phyloP scores from a whole-genome alignment of 2,113 vertebrate species.

The Syngnathus typhle region DNA sequence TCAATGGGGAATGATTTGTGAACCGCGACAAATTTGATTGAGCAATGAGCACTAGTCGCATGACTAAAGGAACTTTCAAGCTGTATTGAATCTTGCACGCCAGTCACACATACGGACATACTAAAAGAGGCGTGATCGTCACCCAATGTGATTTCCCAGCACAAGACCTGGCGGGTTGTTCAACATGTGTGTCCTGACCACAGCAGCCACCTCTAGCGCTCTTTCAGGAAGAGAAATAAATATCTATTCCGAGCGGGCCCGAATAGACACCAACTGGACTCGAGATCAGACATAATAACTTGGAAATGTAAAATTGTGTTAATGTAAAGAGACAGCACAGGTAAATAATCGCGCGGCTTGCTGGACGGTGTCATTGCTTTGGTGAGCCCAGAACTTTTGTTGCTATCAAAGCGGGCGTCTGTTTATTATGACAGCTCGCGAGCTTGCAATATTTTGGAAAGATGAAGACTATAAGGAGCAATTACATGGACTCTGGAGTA shows the following conservation, averaged over 20 bases:
- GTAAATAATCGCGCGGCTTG: background rate
- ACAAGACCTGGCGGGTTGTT: background rate
- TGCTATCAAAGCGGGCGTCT: background rate
- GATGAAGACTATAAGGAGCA: background rate
- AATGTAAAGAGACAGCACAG: conserved; percentile 1
- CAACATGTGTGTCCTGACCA: conserved; percentile 5
- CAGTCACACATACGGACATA: no score
- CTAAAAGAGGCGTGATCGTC: background rate
- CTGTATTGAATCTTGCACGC: no score
- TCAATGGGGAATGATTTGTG: no score
- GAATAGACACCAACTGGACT: conserved; percentile 1
- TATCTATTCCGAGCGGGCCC: background rate
- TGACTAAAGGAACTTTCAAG: no score
- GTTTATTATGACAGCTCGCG: conserved; percentile 9
- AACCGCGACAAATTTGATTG: no score
- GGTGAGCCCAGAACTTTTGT: background rate
- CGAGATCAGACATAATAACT: background rate
- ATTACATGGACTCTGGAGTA: conserved; percentile 5
- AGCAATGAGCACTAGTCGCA: no score
- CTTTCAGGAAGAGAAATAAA: conserved; percentile 1
- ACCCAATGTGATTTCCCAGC: background rate
- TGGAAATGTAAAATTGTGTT: background rate
- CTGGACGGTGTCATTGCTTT: background rate
- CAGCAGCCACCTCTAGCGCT: background rate
- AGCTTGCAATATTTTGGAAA: conserved; percentile 2